Base-by-base conservation (phyloP, 2,888 invertebrate species). In the Chymomyza procnemis region DNA sequence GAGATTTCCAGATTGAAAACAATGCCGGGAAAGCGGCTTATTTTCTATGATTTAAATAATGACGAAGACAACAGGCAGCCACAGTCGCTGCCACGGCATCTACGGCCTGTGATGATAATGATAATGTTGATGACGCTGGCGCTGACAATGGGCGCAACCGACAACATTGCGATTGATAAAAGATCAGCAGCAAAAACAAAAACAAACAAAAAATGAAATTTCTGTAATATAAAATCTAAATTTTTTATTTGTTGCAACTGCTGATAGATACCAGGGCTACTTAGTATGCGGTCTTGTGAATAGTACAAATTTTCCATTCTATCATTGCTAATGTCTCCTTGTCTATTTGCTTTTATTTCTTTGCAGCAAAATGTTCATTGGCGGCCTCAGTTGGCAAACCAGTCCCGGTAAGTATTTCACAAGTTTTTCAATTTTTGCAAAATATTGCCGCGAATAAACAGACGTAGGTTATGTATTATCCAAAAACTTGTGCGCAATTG, bases 321-420 rank as follows among this genome's bases (percentile, higher is more conserved):
- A 41, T 55, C 58, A 61, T 54, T 61, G 66, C 71, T 80, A 69
- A 74, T 79, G 71, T 61, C 57, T 73, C 61, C 64, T 78, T 70
- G 47, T 74, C 8, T 64, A 72, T 71, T 59, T 62, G 6, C 88
- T 88, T 91, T 92, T 93, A 93, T 94, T 92, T 92, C 90, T 88
- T 96, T 97, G 89, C 95, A 99, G 99, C 94, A 99, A 99, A 96
- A 99, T 99, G 98, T 99, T 99, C 95, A 97, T 99, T 93, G 99
- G 99, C 91, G 99, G 99, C 91, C 95, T 99, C 92, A 98, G 98
- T 94, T 99, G 99, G 99, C 99, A 99, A 94, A 99, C 99, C 91
- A 98, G 98, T 94, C 98, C 98, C 95, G 98, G 98, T 99, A 94
- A 93, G 94, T 79, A 91, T 30, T 14, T 62, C 66, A n/a, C 16